phyloP scores from a whole-genome alignment of 2,797 vertebrate species.

The Cossypha niveicapilla region DNA sequence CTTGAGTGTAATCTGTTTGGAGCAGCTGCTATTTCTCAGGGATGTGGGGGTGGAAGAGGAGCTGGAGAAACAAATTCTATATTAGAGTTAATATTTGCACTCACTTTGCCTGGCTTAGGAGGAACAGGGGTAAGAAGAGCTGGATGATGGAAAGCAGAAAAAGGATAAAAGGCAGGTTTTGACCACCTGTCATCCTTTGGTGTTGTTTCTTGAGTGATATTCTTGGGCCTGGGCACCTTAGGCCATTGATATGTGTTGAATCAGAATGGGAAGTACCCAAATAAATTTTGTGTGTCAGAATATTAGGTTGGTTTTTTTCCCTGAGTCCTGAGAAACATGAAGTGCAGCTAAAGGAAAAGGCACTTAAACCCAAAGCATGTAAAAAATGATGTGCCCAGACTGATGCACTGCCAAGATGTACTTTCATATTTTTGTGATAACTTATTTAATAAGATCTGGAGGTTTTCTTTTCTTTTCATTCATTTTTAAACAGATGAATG shows the following conservation, averaged over 20 bases:
- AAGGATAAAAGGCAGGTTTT: background rate
- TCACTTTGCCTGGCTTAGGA: background rate
- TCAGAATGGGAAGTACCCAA: background rate
- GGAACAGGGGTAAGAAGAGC: background rate
- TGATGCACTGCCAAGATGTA: background rate
- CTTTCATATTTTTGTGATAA: background rate
- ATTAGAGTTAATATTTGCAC: background rate
- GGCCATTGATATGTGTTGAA: background rate
- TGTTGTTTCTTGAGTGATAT: background rate
- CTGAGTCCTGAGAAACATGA: background rate
- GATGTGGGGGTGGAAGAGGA: background rate
- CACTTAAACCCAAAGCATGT: background rate
- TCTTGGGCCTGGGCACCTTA: background rate
- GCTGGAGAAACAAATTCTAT: background rate
- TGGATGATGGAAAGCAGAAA: background rate
- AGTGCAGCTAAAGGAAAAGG: background rate
- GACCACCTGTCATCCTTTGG: background rate
- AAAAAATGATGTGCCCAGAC: background rate
- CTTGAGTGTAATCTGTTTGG: background rate
- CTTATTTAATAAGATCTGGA: background rate
- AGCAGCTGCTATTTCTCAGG: conserved; percentile 15
- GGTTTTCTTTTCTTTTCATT: background rate
- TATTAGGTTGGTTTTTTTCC: background rate
- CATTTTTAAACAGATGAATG: background rate
- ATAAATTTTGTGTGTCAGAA: background rate